These are phyloP conservation scores for Tapera naevia DNA, from an alignment of 2,797 vertebrate species.

Conservation along the genomic window DNA sequence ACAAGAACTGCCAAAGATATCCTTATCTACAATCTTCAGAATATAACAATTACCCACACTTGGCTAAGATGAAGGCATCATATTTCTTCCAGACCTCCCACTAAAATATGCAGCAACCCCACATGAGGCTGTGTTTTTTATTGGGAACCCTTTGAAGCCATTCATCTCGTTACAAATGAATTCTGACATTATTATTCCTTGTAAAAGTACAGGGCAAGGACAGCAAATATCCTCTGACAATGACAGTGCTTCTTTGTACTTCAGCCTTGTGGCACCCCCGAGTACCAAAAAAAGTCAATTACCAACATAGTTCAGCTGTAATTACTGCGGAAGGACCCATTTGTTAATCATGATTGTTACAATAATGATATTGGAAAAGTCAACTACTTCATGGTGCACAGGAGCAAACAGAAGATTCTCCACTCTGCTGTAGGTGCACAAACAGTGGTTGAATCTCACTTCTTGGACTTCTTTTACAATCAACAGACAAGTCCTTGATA, in stretches of 20 bases:
- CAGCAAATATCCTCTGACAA: background rate
- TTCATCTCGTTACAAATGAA: background rate
- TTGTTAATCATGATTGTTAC: background rate
- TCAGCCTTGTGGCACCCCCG: background rate
- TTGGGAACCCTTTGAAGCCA: background rate
- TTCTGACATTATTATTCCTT: background rate
- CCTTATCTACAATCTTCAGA: background rate
- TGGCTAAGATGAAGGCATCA: background rate
- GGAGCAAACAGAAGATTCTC: background rate
- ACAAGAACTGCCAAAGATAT: background rate
- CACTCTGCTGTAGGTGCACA: background rate
- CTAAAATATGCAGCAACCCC: background rate
- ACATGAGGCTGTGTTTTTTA: background rate
- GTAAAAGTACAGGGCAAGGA: background rate
- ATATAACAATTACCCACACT: background rate
- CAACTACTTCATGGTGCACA: background rate
- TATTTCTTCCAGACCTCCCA: slow-evolving; percentile 14
- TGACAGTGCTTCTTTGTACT: background rate
- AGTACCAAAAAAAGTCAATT: background rate
- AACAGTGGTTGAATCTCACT: background rate
- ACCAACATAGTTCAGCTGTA: background rate
- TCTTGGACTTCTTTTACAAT: background rate
- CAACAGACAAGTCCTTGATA: background rate
- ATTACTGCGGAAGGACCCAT: background rate
- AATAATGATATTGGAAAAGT: background rate